Conservation (phyloP, 2,797 vertebrate genomes). For the Natrix natrix region DNA sequence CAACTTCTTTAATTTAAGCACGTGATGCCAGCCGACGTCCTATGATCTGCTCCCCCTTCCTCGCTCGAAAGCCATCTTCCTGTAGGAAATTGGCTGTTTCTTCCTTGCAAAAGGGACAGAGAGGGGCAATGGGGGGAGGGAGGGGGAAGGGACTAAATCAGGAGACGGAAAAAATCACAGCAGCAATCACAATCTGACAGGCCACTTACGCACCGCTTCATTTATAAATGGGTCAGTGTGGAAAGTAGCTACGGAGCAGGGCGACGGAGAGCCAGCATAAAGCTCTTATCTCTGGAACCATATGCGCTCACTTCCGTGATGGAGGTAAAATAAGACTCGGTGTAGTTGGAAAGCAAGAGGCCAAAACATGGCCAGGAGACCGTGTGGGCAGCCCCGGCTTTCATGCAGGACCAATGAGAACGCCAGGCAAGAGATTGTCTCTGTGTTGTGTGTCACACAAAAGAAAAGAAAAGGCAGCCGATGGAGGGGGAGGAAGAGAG, state of each 20-base stretch:
- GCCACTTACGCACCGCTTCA: constrained; percentile 26
- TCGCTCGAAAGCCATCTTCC: background rate
- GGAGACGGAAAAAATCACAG: constrained; percentile 18
- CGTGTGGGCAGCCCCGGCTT: background rate
- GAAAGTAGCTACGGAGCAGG: constrained; percentile 2
- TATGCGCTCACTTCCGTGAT: constrained; percentile 17
- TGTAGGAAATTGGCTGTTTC: constrained; percentile 19
- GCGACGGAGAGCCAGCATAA: background rate
- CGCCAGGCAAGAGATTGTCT: too few species aligned
- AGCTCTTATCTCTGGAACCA: constrained; percentile 24
- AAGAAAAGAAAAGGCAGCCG: background rate
- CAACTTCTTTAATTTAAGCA: background rate
- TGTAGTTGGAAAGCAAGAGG: background rate
- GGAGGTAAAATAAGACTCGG: constrained; percentile 24
- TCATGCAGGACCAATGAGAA: background rate
- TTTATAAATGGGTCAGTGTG: constrained; percentile 23
- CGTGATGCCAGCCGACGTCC: background rate
- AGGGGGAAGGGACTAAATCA: background rate
- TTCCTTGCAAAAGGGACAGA: constrained; percentile 2
- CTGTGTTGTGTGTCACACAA: background rate
- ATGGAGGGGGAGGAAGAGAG: background rate
- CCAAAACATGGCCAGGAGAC: background rate
- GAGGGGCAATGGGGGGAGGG: too few species aligned
- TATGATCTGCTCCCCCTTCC: background rate
- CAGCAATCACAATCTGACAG: constrained; percentile 21